These are phyloP conservation scores for Papilio machaon DNA, from an alignment of 1,140 invertebrate species.

Conservation along the genomic window DNA sequence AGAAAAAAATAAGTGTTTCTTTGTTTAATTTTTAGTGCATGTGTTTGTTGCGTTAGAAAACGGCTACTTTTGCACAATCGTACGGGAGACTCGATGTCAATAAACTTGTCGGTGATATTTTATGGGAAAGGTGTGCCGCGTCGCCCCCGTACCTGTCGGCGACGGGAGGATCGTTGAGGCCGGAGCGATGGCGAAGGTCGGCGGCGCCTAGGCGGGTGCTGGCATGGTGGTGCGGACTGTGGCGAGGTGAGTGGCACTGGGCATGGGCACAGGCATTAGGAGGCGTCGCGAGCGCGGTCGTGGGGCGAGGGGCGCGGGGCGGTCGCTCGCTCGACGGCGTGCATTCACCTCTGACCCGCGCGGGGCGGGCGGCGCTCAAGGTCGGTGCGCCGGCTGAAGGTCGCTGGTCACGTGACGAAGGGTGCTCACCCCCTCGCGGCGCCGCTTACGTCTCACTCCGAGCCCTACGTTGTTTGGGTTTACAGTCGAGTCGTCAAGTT, in stretches of 20 bases:
- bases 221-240: conserved; percentile 59
- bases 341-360: conserved; percentile 81
- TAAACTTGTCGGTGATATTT: conserved; percentile 81
- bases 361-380: conserved; percentile 77
- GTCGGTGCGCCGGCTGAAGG: conserved; percentile 80
- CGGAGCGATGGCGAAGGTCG: conserved; percentile 58
- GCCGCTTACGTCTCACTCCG: conserved; percentile 43
- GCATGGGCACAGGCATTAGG: conserved; percentile 44
- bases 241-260: conserved; percentile 68
- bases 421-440: conserved; percentile 70
- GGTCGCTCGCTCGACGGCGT: conserved; percentile 53
- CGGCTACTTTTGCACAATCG: conserved; percentile 72
- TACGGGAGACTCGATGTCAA: conserved; percentile 78
- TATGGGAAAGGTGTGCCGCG: conserved; percentile 81
- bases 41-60: conserved; percentile 57
- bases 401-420: conserved; percentile 77
- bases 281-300: conserved; percentile 50
- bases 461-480: conserved; percentile 55
- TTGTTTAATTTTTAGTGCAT: conserved; percentile 59
- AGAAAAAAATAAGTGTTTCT: conserved; percentile 60
- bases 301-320: conserved; percentile 56
- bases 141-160: conserved; percentile 74
- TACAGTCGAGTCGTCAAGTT: conserved; percentile 56
- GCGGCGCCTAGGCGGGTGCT: conserved; percentile 54
- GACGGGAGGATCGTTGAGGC: conserved; percentile 65